Evolutionary conservation across 2,113 vertebrate genomes (phyloP), one percentile per base, ranked within the genome.

Genomic region (Macquaria australasica): DNA sequence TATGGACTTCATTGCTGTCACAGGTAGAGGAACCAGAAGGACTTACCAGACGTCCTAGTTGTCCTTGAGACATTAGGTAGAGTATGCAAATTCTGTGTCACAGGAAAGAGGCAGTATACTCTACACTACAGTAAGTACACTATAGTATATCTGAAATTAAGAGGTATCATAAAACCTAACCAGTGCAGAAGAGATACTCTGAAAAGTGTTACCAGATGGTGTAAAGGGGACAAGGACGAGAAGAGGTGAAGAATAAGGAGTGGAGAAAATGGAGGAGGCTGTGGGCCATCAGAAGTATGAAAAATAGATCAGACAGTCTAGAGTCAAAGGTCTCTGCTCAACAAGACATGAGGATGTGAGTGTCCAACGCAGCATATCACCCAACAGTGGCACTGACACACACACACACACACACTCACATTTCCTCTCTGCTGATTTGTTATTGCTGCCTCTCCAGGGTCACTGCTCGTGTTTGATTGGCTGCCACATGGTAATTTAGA

Each of bases 401-500:
- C 28, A 31, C 28, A 59, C 50, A 84, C 79, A 72, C 71, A 77
- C 73, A 39, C 50, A 41, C 64, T 21, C 73, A 71, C 56, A 68
- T 58, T 67, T 68, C 73, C 21, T 62, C 80, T 77, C 58, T 82
- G 83, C 90, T 87, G 90, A 93, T 92, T 92, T 94, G 89, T 93
- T 91, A 88, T 90, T 31, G 28, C 85, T 77, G 79, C 79, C 82
- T 91, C 73, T 89, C 92, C 91, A 91, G 90, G 91, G 92, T 93
- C 92, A 88, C 76, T 67, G 91, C 90, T 87, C 5, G 28, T 62
- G 41, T 91, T 88, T 92, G 91, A 91, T 92, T 90, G 84, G 85
- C 82, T 88, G 83, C 83, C 82, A 88, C 76, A 12, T 41, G 12
- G 62, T 92, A 88, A 91, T 92, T 91, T 92, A 90, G 73, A 92